Evolutionary conservation across 2,113 vertebrate species (phyloP), one percentile per base, ranked within the genome.

Genomic region (Aptenodytes patagonicus): DNA sequence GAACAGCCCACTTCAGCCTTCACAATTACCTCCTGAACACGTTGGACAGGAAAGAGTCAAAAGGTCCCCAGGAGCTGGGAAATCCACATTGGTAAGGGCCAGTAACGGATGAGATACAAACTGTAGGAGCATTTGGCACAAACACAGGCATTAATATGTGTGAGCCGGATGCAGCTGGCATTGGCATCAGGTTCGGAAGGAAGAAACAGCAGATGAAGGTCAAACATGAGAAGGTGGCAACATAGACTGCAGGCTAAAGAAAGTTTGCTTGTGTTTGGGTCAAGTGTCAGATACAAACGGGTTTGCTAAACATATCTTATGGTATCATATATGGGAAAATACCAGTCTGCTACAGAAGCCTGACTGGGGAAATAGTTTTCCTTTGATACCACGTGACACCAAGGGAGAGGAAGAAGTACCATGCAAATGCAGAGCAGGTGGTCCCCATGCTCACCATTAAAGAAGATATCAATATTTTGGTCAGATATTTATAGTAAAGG

Each of bases 331-430:
- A 29, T 4, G 14, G 57, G 36, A 79, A 51, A n/a, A 68, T 22
- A 68, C 9, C 25, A 61, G 34, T 13, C 21, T 55, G 38, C 34
- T 71, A 26, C 17, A 10, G 57, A 77, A 72, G 10, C 28, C 42
- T 51, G 18, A n/a, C 24, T 38, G 13, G 18, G 25, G 13, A 80
- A 78, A 71, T 3, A 72, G 32, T 17, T 42, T 71, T 71, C 17
- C 40, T 78, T 54, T 22, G 38, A 31, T 42, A 34, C 11, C 19
- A 13, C 0, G 1, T 3, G 65, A 60, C 38, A 69, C 16, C 0
- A 0, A 70, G 20, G n/a, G 21, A 65, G 14, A 58, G 26, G 34
- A 71, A 77, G 21, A 22, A 52, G 6, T 7, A 69, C 18, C 10
- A 10, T 2, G 5, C 28, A 84, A 66, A 64, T 1, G 2, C 6